A percentile compares a stretch with the other conserved stretches of the same genome.
Evolutionary conservation across 2,888 invertebrate species (phyloP).

Genomic region (Aromia moschata): DNA sequence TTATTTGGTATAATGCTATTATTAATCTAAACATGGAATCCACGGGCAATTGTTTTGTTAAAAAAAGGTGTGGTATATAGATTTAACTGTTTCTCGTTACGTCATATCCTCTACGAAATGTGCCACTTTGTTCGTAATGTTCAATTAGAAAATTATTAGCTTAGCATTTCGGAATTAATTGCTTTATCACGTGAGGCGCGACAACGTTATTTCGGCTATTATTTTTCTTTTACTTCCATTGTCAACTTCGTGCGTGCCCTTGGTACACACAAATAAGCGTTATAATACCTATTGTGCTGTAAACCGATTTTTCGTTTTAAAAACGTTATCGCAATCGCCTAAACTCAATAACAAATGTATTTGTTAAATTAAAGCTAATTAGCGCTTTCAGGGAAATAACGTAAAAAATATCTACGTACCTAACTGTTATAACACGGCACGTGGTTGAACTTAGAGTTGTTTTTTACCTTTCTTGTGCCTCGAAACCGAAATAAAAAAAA

Average conservation of each 20-base stretch:
- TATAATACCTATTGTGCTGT: slow-evolving; percentile 12
- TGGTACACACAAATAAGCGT: neutral
- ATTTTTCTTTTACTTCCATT: slow-evolving; percentile 3
- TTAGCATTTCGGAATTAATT: slow-evolving; percentile 20
- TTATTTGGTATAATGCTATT: slow-evolving; percentile 44
- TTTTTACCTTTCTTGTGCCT: too few species aligned
- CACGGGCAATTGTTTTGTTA: slow-evolving; percentile 49
- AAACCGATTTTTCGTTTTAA: slow-evolving; percentile 14
- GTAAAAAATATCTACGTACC: too few species aligned
- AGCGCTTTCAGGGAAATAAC: neutral
- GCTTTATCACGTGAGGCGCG: neutral
- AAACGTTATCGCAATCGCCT: slow-evolving; percentile 1
- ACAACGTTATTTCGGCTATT: slow-evolving; percentile 11
- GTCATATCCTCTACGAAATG: slow-evolving; percentile 44
- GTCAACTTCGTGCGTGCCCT: slow-evolving; percentile 2
- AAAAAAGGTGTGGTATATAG: slow-evolving; percentile 51
- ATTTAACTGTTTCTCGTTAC: slow-evolving; percentile 47
- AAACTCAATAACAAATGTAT: slow-evolving; percentile 12
- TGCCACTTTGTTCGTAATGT: slow-evolving; percentile 17
- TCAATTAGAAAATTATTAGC: slow-evolving; percentile 28
- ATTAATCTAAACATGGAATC: slow-evolving; percentile 52
- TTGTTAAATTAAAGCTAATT: neutral
- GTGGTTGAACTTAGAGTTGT: too few species aligned
- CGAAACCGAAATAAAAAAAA: too few species aligned
- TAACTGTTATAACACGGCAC: too few species aligned